Conservation (phyloP, 2,797 vertebrate species). For the Sorex maritimensis region DNA sequence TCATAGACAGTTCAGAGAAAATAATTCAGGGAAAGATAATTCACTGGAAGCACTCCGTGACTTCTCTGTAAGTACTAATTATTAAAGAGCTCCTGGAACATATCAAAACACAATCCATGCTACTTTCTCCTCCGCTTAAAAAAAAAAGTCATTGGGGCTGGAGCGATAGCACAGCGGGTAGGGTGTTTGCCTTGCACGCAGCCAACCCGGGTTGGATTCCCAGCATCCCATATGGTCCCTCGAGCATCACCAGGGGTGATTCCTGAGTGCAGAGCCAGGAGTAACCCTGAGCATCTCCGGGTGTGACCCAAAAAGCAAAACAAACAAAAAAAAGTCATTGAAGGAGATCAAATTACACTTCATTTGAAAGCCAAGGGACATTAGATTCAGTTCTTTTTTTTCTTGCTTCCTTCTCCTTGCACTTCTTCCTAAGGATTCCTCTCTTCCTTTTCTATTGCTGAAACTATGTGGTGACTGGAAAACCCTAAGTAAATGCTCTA, state of each 20-base stretch:
- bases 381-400: background rate
- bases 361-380: conserved; percentile 9
- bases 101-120: background rate
- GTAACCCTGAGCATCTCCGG: too few species aligned
- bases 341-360: background rate
- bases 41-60: background rate
- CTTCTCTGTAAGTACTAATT: background rate
- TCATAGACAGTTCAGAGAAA: background rate
- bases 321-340: background rate
- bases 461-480: background rate
- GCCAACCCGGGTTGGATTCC: too few species aligned
- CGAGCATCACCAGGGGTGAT: too few species aligned
- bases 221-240: too few species aligned
- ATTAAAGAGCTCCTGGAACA: background rate
- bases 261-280: too few species aligned
- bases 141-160: background rate
- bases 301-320: background rate
- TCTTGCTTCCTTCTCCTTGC: background rate
- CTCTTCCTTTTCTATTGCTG: background rate
- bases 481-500: background rate
- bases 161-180: too few species aligned
- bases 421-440: background rate
- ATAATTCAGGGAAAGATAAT: background rate
- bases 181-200: too few species aligned
- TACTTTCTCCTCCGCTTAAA: background rate